Percentiles rank a stretch among this genome's conserved stretches.
phyloP scores from a whole-genome alignment of 2,888 invertebrate genomes.

The Drosophila cracens region DNA sequence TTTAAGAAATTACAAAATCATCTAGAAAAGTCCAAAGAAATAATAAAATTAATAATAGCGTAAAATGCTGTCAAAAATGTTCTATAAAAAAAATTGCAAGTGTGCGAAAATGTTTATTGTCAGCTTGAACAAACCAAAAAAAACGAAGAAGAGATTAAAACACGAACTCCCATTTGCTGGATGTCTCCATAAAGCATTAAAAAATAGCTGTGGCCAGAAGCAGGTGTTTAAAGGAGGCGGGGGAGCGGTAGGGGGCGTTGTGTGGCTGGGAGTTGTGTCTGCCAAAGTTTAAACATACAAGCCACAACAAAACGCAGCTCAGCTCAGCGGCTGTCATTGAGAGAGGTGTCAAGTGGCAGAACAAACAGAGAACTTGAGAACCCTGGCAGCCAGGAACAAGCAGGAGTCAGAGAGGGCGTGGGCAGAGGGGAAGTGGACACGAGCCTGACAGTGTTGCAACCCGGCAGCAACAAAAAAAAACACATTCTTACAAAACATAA shows the following conservation, averaged over 20 bases:
- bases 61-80: background rate
- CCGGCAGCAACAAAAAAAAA: conserved; percentile 38
- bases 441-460: conserved; percentile 16
- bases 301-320: conserved; percentile 16
- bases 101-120: conserved; percentile 39
- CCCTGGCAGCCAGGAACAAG: conserved; percentile 1
- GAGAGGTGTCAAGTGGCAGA: conserved; percentile 79
- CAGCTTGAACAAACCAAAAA: conserved; percentile 26
- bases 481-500: conserved; percentile 78
- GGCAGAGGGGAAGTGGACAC: background rate
- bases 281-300: conserved; percentile 39
- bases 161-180: conserved; percentile 25
- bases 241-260: background rate
- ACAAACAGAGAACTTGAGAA: conserved; percentile 61
- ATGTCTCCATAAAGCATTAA: conserved; percentile 33
- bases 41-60: background rate
- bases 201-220: conserved; percentile 33
- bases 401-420: background rate
- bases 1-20: background rate
- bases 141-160: background rate
- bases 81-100: conserved; percentile 10
- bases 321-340: conserved; percentile 76
- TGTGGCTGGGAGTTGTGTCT: background rate
- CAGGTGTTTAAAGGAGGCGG: background rate
- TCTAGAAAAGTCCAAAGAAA: background rate